Conservation (phyloP, 1,140 invertebrate genomes). For the Arion vulgaris region DNA sequence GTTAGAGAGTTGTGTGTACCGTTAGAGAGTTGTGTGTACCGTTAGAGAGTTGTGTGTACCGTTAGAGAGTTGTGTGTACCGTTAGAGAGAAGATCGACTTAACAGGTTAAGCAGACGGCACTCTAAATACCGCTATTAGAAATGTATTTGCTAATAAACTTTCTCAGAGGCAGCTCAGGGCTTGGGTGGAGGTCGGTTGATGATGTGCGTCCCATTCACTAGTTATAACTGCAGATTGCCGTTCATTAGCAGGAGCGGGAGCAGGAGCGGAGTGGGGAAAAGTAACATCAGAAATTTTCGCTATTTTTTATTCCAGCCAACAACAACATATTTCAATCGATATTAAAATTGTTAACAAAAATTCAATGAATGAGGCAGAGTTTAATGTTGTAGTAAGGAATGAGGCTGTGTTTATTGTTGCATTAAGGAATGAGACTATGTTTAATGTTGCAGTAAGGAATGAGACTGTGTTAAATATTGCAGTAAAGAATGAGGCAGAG, state of each 20-base stretch:
- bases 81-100: not conserved
- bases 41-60: not conserved
- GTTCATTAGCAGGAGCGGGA: not conserved
- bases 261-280: too few species aligned
- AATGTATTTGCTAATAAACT: constrained; percentile 10
- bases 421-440: too few species aligned
- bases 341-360: too few species aligned
- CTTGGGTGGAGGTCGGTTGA: not conserved
- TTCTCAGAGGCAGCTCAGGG: not conserved
- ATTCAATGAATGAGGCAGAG: too few species aligned
- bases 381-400: too few species aligned
- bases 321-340: too few species aligned
- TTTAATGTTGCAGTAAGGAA: too few species aligned
- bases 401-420: too few species aligned
- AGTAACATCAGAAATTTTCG: too few species aligned
- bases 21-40: not conserved
- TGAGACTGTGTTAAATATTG: too few species aligned
- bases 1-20: not conserved
- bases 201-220: not conserved
- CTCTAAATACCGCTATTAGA: not conserved
- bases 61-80: not conserved
- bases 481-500: too few species aligned
- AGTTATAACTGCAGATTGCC: not conserved
- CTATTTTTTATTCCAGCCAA: too few species aligned
- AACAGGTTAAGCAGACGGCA: not conserved